These are phyloP conservation scores for Melanocharis versteri DNA, from an alignment of 2,113 vertebrate species.

Conservation along the genomic window DNA sequence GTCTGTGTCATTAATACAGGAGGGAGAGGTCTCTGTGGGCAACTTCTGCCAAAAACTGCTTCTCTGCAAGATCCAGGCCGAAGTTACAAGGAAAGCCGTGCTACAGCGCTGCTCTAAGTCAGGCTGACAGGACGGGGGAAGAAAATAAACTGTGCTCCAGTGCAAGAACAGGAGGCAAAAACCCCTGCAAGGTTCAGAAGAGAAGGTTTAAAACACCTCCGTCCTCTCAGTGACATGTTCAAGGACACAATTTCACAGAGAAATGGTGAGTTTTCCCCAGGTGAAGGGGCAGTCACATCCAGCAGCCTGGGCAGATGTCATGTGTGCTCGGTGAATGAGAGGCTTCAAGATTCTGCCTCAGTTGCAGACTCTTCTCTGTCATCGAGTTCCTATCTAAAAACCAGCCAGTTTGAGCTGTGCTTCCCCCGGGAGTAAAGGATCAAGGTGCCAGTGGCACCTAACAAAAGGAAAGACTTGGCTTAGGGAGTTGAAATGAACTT, in stretches of 20 bases:
- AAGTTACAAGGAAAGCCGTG: neutral
- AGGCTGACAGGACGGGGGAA: neutral
- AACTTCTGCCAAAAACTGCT: neutral
- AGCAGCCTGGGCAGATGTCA: neutral
- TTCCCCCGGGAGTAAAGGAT: neutral
- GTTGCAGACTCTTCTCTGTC: neutral
- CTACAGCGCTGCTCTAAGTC: neutral
- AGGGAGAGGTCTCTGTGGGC: neutral
- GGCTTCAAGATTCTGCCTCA: neutral
- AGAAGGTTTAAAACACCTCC: neutral
- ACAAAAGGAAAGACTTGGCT: neutral
- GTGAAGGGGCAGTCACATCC: neutral
- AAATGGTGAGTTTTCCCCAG: no score
- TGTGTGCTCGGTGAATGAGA: rapidly evolving
- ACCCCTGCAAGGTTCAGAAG: neutral
- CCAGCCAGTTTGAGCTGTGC: rapidly evolving
- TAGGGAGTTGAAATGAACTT: neutral
- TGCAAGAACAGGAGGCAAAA: neutral
- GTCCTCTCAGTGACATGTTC: neutral
- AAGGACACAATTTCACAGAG: neutral
- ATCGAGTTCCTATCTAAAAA: neutral
- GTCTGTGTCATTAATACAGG: rapidly evolving
- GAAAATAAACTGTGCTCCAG: neutral
- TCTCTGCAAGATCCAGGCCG: neutral
- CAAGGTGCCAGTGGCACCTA: neutral